phyloP scores from a whole-genome alignment of 1,140 invertebrate genomes.

The Neodiprion pinetum region DNA sequence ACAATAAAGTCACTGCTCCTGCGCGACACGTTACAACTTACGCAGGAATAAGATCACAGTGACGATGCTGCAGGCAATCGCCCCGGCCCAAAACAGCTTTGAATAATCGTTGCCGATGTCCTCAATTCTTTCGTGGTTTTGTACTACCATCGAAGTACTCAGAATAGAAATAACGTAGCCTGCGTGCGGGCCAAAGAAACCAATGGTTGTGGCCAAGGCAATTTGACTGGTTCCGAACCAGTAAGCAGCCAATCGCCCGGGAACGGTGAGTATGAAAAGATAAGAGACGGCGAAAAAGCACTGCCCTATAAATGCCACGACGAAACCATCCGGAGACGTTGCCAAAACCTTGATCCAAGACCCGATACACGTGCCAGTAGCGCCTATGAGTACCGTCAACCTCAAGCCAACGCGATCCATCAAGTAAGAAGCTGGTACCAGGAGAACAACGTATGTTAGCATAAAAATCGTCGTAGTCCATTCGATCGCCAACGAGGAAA shows the following conservation, averaged over 20 bases:
- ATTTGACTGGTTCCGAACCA: neutral
- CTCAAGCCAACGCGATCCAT: conserved; percentile 59
- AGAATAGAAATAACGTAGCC: conserved; percentile 44
- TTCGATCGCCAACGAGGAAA: conserved; percentile 67
- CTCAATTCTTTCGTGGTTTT: conserved; percentile 53
- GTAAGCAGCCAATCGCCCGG: conserved; percentile 53
- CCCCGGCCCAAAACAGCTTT: neutral
- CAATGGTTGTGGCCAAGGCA: neutral
- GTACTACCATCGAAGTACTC: conserved; percentile 56
- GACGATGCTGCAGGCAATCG: neutral
- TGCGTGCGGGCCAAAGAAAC: neutral
- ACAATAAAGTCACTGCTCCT: conserved; percentile 12
- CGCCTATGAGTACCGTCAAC: conserved; percentile 52
- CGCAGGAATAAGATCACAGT: no score
- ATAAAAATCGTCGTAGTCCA: conserved; percentile 77
- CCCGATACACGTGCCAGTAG: conserved; percentile 63
- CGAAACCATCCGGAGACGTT: conserved; percentile 66
- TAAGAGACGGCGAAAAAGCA: conserved; percentile 17
- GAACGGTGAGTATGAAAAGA: conserved; percentile 73
- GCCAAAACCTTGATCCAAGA: conserved; percentile 78
- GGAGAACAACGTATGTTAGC: conserved; percentile 73
- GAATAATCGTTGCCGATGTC: neutral
- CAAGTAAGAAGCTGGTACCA: conserved; percentile 74
- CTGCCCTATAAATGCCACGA: conserved; percentile 54
- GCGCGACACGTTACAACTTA: no score